phyloP scores from a whole-genome alignment of 1,140 invertebrate species.

The Marisa cornuarietis region DNA sequence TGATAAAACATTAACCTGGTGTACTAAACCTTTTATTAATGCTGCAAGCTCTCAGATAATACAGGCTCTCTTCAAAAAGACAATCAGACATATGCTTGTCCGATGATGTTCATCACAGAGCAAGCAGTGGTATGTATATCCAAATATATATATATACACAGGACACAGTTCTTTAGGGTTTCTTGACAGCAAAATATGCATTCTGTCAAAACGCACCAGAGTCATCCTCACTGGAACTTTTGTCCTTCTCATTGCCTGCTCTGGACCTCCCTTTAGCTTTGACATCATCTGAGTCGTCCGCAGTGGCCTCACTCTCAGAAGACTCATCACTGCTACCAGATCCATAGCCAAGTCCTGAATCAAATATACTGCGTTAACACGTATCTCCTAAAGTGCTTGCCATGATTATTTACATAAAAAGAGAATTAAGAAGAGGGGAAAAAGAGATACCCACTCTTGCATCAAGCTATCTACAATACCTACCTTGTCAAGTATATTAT shows the following conservation, averaged over 20 bases:
- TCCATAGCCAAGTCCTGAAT: slow-evolving; percentile 57
- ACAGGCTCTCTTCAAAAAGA: background rate
- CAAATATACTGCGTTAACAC: slow-evolving; percentile 3
- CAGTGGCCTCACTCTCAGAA: slow-evolving; percentile 25
- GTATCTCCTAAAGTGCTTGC: too few species aligned
- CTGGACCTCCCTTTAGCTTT: slow-evolving; percentile 14
- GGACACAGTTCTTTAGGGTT: too few species aligned
- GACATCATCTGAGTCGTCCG: slow-evolving; percentile 15
- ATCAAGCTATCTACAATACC: background rate
- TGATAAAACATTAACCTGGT: too few species aligned
- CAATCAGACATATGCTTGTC: slow-evolving; percentile 12
- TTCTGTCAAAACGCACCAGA: background rate
- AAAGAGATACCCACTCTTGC: background rate
- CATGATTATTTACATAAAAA: background rate
- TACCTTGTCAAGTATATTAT: background rate
- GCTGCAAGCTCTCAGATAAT: background rate
- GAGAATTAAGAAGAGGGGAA: background rate
- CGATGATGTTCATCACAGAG: too few species aligned
- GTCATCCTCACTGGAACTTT: slow-evolving; percentile 18
- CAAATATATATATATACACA: too few species aligned
- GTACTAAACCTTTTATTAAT: background rate
- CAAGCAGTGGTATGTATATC: too few species aligned
- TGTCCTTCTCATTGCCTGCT: slow-evolving; percentile 15
- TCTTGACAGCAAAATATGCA: too few species aligned
- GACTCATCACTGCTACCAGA: slow-evolving; percentile 41